Evolutionary conservation across 2,888 invertebrate genomes (phyloP).

Genomic region (Volucella inanis): DNA sequence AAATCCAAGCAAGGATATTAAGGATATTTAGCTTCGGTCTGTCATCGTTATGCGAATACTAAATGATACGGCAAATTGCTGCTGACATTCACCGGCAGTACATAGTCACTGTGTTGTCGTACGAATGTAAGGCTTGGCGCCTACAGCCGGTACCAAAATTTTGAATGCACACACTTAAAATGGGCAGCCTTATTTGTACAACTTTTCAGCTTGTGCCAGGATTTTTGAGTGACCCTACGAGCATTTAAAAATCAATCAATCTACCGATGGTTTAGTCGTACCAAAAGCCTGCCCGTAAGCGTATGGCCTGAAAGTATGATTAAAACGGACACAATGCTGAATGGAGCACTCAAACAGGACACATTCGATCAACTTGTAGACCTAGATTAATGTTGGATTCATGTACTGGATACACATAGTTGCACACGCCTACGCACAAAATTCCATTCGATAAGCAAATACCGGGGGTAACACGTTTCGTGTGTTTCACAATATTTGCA

Average conservation of each 20-base stretch:
- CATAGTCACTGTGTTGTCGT: too few species aligned
- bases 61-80: conserved; percentile 69
- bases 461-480: conserved; percentile 59
- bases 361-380: conserved; percentile 43
- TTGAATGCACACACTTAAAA: background rate
- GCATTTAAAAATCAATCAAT: too few species aligned
- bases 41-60: conserved; percentile 70
- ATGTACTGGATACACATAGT: conserved; percentile 11
- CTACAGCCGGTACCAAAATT: background rate
- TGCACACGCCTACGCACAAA: too few species aligned
- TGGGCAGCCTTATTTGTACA: too few species aligned
- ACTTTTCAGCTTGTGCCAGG: too few species aligned
- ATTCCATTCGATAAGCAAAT: conserved; percentile 66
- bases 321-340: too few species aligned
- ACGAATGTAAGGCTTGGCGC: too few species aligned
- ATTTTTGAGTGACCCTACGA: too few species aligned
- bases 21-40: conserved; percentile 55
- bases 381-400: conserved; percentile 47
- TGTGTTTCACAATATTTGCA: conserved; percentile 50
- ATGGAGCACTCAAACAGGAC: background rate
- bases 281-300: too few species aligned
- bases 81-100: conserved; percentile 35
- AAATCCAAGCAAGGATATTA: conserved; percentile 48
- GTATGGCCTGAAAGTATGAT: too few species aligned
- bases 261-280: too few species aligned